Base-by-base conservation (phyloP, 2,797 vertebrate genomes). In the Rhabdophis nuchalis region DNA sequence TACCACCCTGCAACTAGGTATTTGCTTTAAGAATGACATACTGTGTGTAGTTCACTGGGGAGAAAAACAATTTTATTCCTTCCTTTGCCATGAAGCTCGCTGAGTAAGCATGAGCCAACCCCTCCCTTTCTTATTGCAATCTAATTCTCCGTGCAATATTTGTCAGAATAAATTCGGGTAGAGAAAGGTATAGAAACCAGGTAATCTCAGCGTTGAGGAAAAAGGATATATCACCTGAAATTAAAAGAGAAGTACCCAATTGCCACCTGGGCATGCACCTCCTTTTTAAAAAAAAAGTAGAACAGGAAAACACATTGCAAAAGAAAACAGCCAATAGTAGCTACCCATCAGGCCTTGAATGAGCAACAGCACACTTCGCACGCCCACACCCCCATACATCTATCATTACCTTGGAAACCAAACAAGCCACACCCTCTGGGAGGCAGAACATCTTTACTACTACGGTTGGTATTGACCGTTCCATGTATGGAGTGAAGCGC, bases 321-420 rank as follows among this genome's bases (percentile, higher is more conserved):
- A 87, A n/a, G 8, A 23, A 36, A 57, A 20, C 25, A 5, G 53
- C 18, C 32, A 41, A 77, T 1, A 25, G 16, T 41, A 27, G 68
- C 60, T 57, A 12, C 52, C 85, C 14, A 53, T 25, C 56, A 9
- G 25, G 77, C n/a, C 91, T 41, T 9, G 25, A 23, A 8, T 13
- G 29, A 23, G 20, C 29, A 27, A 14, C 0, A 36, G 6, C 2
- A 2, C 89, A 16, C 36, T 0, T 5, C 8, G 2, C 58, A 0
- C 20, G 12, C 2, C 23, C 5, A 1, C 57, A 1, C 57, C 41
- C 7, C 3, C 32, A 6, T 20, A 89, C 36, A 88, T 88, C 46
- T 20, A 85, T 89, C 87, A 93, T 95, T 92, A 27, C 93, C 93
- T 20, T 3, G 94, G 95, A 54, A 90, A 95, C 90, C 14, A 32